Evolutionary conservation across 2,888 invertebrate species (phyloP).

Genomic region (Hirudinaria manillensis): DNA sequence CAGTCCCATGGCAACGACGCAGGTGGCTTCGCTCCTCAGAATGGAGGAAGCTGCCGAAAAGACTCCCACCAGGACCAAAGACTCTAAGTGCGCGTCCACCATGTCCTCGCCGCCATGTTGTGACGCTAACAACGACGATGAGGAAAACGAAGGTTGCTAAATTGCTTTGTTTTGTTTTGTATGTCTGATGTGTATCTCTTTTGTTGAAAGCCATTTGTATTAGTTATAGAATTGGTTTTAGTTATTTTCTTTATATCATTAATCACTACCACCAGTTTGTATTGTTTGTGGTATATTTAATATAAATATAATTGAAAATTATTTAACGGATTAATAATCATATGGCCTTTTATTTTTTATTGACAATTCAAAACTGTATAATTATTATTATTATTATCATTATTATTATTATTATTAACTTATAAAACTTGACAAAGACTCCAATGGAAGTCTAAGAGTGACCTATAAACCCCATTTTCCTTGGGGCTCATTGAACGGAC

Average conservation of each 20-base stretch:
- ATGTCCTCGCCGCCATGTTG: background rate
- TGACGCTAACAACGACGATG: background rate
- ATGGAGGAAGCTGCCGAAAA: background rate
- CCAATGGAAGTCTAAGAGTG: too few relatives aligned
- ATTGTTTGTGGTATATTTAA: too few relatives aligned
- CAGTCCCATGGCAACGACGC: conserved; percentile 5
- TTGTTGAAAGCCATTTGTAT: too few relatives aligned
- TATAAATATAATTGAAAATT: too few relatives aligned
- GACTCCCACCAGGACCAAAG: conserved; percentile 8
- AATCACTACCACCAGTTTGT: background rate
- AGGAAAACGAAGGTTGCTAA: background rate
- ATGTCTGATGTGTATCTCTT: too few relatives aligned
- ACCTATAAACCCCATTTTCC: too few relatives aligned
- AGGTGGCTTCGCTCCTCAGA: background rate
- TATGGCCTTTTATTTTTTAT: too few relatives aligned
- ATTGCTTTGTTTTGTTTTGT: background rate
- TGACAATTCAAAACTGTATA: background rate
- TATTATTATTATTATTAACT: conserved; percentile 3
- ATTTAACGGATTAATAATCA: too few relatives aligned
- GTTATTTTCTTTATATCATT: background rate
- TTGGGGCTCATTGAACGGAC: too few relatives aligned
- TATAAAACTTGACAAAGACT: too few relatives aligned
- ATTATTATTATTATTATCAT: background rate
- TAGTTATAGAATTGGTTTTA: background rate
- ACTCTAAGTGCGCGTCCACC: background rate